Base-by-base conservation (phyloP, 2,113 vertebrate genomes). In the Caloenas nicobarica region DNA sequence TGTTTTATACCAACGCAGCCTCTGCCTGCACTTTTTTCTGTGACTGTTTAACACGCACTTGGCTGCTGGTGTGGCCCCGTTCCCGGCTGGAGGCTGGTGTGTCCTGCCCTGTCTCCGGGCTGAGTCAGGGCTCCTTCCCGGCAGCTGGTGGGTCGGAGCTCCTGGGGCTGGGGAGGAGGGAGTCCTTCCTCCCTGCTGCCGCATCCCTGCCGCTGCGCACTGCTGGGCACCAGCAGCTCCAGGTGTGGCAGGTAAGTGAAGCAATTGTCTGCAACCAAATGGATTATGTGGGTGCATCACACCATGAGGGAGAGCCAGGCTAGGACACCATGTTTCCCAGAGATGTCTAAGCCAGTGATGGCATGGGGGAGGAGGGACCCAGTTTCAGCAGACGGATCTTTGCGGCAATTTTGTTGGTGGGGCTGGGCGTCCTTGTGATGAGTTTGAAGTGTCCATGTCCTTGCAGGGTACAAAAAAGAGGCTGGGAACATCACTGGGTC, bases 1-100 rank as follows among this genome's bases (percentile, higher is more conserved):
- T 16, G 9, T 46, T 76, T 53, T 33, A 46, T 16, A 29, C 28
- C 62, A 56, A 38, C 5, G 8, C 38, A 73, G 54, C 15, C 33
- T 24, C 40, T 82, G 34, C 33, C 21, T 44, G 24, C 68, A 12
- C 10, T 31, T 50, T 62, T 50, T 42, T 34, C 50, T 51, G 13
- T 9, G 16, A 24, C 31, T 54, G 19, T 62, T 77, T 38, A 22
- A 60, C 10, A 24, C 0, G 1, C 33, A 21, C 46, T 62, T 3
- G 1, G 60, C 28, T 0, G 1, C 38, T 51, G 42, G 23, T 2
- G 0, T 56, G 62, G 58, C 31, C 36, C n/a, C 2, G 0, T 70
- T 73, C 64, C 65, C 86, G 50, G 72, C 26, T 60, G 57, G 16
- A 56, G 24, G 10, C 13, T 68, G 64, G 8, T 51, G 65, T 5